Percentiles rank a stretch among this genome's conserved stretches.
phyloP scores from a whole-genome alignment of 2,888 invertebrate species.

The Augochlorella aurata region DNA sequence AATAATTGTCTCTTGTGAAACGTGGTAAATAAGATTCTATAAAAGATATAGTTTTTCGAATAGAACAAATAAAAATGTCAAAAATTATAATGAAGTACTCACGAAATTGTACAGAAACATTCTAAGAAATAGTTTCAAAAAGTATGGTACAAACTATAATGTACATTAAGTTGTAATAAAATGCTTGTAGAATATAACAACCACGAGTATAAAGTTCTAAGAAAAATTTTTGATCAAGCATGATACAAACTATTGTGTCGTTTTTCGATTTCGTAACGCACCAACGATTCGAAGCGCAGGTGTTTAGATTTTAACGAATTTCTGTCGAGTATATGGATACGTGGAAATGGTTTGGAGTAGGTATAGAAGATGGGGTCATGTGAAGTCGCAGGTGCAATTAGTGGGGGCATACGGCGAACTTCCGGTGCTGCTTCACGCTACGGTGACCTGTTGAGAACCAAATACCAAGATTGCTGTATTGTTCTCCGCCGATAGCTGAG shows the following conservation, averaged over 20 bases:
- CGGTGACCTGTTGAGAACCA: conserved; percentile 76
- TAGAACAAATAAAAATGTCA: neutral
- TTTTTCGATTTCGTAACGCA: neutral
- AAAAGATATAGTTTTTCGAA: neutral
- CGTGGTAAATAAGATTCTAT: neutral
- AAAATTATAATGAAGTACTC: neutral
- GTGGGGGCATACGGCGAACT: conserved; percentile 78
- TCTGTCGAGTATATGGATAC: conserved; percentile 13
- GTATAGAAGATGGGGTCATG: conserved; percentile 73
- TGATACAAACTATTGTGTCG: neutral
- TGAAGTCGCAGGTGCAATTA: conserved; percentile 78
- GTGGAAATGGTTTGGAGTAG: conserved; percentile 21
- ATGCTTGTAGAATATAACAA: too few species aligned
- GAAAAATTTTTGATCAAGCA: neutral
- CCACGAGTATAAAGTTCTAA: too few species aligned
- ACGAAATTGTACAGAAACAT: neutral
- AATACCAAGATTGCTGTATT: conserved; percentile 77
- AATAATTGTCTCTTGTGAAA: neutral
- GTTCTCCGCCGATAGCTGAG: conserved; percentile 72
- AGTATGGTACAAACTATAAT: too few species aligned
- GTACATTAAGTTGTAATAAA: too few species aligned
- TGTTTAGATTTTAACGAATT: conserved; percentile 12
- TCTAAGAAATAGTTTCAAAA: too few species aligned
- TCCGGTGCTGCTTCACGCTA: conserved; percentile 79
- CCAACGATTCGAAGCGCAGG: neutral